Evolutionary conservation across 2,888 invertebrate species (phyloP).

Genomic region (Cantharis rufa): DNA sequence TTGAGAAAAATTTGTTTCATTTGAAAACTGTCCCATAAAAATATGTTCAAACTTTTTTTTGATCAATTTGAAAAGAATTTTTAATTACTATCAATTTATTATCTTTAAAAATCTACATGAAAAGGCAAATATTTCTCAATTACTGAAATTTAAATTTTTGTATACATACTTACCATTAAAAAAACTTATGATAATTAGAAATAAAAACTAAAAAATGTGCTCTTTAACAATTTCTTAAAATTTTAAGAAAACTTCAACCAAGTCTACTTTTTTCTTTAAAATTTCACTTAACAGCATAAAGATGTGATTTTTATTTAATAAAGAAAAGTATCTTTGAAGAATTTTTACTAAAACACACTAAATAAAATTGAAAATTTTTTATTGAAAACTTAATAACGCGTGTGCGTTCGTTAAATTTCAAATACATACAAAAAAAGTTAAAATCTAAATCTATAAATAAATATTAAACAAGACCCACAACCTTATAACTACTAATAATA

Average conservation of each 20-base stretch:
- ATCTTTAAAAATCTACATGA: too few species aligned
- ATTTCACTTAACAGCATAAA: neutral
- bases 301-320: neutral
- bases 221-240: neutral
- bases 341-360: neutral
- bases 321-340: neutral
- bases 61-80: too few species aligned
- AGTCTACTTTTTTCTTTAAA: neutral
- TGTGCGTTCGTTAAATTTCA: neutral
- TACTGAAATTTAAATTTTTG: neutral
- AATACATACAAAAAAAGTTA: neutral
- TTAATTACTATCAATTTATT: too few species aligned
- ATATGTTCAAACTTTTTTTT: too few species aligned
- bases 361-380: neutral
- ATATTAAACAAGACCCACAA: neutral
- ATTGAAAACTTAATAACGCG: neutral
- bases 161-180: neutral
- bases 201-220: neutral
- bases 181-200: neutral
- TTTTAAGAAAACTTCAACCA: neutral
- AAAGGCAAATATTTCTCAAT: too few species aligned
- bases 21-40: too few species aligned
- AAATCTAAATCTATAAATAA: neutral
- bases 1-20: too few species aligned
- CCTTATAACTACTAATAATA: neutral